Conservation (phyloP, 2,888 invertebrate genomes). For the Lordiphosa andalusiaca region DNA sequence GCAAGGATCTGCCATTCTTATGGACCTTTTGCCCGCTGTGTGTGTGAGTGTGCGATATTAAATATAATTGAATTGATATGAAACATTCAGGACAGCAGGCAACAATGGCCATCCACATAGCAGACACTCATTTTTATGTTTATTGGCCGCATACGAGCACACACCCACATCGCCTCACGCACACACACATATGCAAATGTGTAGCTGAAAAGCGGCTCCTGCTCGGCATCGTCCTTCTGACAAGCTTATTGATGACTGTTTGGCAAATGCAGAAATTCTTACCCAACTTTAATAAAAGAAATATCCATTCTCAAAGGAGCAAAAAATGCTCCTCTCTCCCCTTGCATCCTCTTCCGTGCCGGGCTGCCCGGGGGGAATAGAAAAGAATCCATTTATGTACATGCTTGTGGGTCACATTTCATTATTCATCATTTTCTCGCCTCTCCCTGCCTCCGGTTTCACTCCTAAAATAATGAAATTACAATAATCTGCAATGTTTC, state of each 20-base stretch:
- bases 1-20: slow-evolving; percentile 9
- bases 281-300: slow-evolving; percentile 5
- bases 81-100: slow-evolving; percentile 17
- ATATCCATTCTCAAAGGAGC: background rate
- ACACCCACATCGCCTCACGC: too few relatives aligned
- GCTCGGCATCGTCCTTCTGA: slow-evolving; percentile 18
- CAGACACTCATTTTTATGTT: slow-evolving; percentile 40
- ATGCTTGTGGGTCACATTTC: slow-evolving; percentile 13
- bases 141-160: slow-evolving; percentile 26
- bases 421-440: slow-evolving; percentile 23
- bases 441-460: background rate
- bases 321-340: background rate
- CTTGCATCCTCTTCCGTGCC: slow-evolving; percentile 3
- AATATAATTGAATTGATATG: slow-evolving; percentile 43
- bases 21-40: slow-evolving; percentile 28
- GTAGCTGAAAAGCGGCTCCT: slow-evolving; percentile 6
- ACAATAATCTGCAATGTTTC: slow-evolving; percentile 8
- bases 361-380: background rate
- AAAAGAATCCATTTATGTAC: slow-evolving; percentile 5
- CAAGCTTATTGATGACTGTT: slow-evolving; percentile 41
- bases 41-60: slow-evolving; percentile 40
- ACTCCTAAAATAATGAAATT: slow-evolving; percentile 29
- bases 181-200: slow-evolving; percentile 15
- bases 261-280: slow-evolving; percentile 32
- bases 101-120: slow-evolving; percentile 23